Evolutionary conservation across 2,113 vertebrate genomes (phyloP), one percentile per base, ranked within the genome.

Genomic region (Corythornis madagascariensis): DNA sequence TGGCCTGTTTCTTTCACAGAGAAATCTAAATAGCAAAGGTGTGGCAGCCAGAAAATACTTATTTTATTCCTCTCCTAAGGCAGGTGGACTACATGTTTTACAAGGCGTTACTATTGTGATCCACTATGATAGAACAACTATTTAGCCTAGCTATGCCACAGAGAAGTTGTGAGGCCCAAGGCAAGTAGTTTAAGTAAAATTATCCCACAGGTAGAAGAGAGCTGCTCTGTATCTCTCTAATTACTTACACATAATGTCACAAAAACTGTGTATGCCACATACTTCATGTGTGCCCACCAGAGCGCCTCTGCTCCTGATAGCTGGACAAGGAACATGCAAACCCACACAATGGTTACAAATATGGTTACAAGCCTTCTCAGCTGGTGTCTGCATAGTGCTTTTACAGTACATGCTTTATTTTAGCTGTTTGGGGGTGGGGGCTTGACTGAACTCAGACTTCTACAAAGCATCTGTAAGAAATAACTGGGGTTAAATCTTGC

Each of bases 31-130:
- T 16, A 91, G 38, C 35, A 83, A 69, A 72, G 24, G 57, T 79
- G 50, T 72, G 53, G 75, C 50, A 72, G 26, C 28, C 59, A 60
- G 64, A 31, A 94, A 65, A 87, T 82, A 71, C 40, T 24, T 55
- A 53, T 89, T 91, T 89, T 92, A 92, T 84, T 84, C 19, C 59
- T 92, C 29, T 91, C 40, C 78, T 70, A 63, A 83, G 59, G 71
- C 55, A 89, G 28, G 28, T 80, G 78, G 66, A 40, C 26, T 72
- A 7, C 33, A n/a, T 70, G 52, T 53, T 89, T 90, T 75, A n/a
- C 25, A 64, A 57, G 16, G 24, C 78, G 29, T 64, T 71, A 43
- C 11, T 83, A 50, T 64, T 42, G 48, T 2, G 18, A 76, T 70
- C 45, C n/a, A 20, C 31, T 56, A 31, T 2, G 5, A 33, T 29